Evolutionary conservation across 2,797 vertebrate genomes (phyloP).

Genomic region (Sebastes elongatus): DNA sequence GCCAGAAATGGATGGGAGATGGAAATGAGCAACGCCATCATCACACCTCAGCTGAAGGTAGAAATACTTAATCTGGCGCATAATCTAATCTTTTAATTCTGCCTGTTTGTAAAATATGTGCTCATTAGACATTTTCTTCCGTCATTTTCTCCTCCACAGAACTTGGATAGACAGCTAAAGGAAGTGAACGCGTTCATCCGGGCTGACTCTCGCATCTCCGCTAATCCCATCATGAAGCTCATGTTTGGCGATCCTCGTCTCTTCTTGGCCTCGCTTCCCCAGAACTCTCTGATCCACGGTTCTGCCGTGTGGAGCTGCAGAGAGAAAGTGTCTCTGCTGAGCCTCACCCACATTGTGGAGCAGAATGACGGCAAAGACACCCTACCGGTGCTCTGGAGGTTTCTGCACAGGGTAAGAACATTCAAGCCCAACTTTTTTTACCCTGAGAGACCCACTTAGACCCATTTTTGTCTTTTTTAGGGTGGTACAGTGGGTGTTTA

Average conservation of each 20-base stretch:
- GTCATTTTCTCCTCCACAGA: slow-evolving; percentile 48
- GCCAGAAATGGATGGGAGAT: slow-evolving; percentile 90
- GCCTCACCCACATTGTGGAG: slow-evolving; percentile 88
- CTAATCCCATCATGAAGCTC: slow-evolving; percentile 87
- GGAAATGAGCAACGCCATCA: slow-evolving; percentile 71
- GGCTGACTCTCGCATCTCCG: slow-evolving; percentile 86
- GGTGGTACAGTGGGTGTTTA: too few species aligned
- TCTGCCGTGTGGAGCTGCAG: slow-evolving; percentile 91
- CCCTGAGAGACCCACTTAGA: too few species aligned
- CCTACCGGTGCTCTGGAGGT: slow-evolving; percentile 90
- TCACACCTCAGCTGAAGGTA: slow-evolving; percentile 87
- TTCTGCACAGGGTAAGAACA: slow-evolving; percentile 88
- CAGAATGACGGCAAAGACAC: slow-evolving; percentile 86
- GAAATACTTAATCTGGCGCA: background rate
- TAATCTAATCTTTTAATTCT: background rate
- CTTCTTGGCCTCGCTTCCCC: slow-evolving; percentile 84
- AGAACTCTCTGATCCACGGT: slow-evolving; percentile 80
- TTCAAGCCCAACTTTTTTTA: too few species aligned
- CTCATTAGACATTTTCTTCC: background rate
- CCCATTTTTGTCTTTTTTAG: too few species aligned
- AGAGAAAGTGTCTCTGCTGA: slow-evolving; percentile 83
- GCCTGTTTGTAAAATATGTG: background rate
- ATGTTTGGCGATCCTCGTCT: slow-evolving; percentile 86
- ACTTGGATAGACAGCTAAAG: slow-evolving; percentile 84
- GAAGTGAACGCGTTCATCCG: slow-evolving; percentile 82